Evolutionary conservation across 2,888 invertebrate species (phyloP), one percentile per base, ranked within the genome.

Genomic region (Alcis repandata): DNA sequence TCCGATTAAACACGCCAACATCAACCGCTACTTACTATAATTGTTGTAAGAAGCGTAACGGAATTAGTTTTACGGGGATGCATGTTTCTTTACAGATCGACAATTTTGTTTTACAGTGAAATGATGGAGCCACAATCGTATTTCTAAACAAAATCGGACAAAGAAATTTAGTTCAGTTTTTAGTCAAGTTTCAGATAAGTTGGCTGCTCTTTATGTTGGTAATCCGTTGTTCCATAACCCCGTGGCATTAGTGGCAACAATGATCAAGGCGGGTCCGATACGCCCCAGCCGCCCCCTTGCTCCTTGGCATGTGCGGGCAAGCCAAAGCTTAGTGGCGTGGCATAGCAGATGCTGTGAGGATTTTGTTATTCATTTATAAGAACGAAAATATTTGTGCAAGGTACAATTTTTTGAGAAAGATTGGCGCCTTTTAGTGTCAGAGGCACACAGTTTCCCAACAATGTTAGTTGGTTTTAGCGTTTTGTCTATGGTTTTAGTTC

Each of bases 251-350:
- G 45, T 56, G 64, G 70, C 74, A 73, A 80, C 84, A 85, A 89
- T 84, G 78, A 76, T 65, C 75, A 69, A 89, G 89, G 88, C 90
- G 90, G 86, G 74, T 51, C 79, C 27, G 79, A 68, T 78, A 82
- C 88, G 87, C 88, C 88, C 85, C 59, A 62, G 68, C 82, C 86
- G 86, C 87, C 90, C 84, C 74, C 70, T 79, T 78, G 84, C 80
- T 74, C 69, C 70, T 74, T 75, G 77, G 54, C 43, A 38, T 22
- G 9, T 36, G 63, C 67, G 52, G 43, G 19, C 36, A 45, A 27
- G 32, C 49, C 51, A 53, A 8, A 40, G n/a, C 43, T n/a, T 59
- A 10, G 1, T 22, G 27, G 43, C 9, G 20, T 32, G 19, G n/a
- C 32, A 1, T 27, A 49, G 36, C 69, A 63, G 67, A 61, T 58